A percentile compares a stretch with the other conserved stretches of the same genome.
Evolutionary conservation across 2,797 vertebrate species (phyloP).

Genomic region (Serranus cabrilla): DNA sequence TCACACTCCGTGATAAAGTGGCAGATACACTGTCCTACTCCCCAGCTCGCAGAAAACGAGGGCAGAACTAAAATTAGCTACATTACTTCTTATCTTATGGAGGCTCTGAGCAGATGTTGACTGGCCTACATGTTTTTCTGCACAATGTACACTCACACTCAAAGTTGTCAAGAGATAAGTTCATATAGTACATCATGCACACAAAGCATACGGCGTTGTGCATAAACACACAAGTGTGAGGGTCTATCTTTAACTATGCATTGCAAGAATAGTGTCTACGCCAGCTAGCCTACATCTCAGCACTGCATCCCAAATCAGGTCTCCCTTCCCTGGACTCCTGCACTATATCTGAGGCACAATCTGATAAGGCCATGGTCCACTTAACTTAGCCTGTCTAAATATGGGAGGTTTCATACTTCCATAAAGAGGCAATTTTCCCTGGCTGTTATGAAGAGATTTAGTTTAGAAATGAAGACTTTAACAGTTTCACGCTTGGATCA

Average conservation of each 20-base stretch:
- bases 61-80: slow-evolving; percentile 72
- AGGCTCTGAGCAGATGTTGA: slow-evolving; percentile 52
- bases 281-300: slow-evolving; percentile 54
- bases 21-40: slow-evolving; percentile 34
- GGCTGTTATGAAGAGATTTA: not conserved
- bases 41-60: slow-evolving; percentile 49
- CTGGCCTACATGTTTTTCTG: slow-evolving; percentile 41
- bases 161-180: slow-evolving; percentile 4
- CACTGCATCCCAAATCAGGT: slow-evolving; percentile 43
- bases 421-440: not conserved
- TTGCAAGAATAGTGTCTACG: slow-evolving; percentile 30
- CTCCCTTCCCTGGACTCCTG: slow-evolving; percentile 61
- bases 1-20: slow-evolving; percentile 46
- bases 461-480: not conserved
- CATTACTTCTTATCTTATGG: slow-evolving; percentile 55
- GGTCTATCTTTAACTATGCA: slow-evolving; percentile 51
- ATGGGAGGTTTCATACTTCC: slow-evolving; percentile 21
- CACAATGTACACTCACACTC: not conserved
- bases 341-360: slow-evolving; percentile 55
- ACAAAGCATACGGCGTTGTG: not conserved
- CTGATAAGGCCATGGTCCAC: slow-evolving; percentile 49
- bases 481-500: not conserved
- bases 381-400: slow-evolving; percentile 42
- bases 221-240: slow-evolving; percentile 5
- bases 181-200: not conserved